Base-by-base conservation (phyloP, 1,140 invertebrate species). In the Choristoneura fumiferana region DNA sequence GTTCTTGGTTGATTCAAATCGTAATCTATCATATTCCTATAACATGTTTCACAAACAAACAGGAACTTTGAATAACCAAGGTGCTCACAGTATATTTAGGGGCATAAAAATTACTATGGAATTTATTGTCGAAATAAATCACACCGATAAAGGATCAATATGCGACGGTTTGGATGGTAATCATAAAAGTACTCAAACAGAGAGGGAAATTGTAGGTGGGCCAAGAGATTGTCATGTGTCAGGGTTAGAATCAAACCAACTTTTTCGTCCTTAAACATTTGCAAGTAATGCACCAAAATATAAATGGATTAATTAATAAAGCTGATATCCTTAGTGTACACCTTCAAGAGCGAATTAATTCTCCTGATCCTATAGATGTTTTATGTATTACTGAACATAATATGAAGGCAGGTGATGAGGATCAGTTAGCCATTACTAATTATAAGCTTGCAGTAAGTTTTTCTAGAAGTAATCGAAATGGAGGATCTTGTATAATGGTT, bases 401-500 rank as follows among this genome's bases (percentile, higher is more conserved):
- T 29, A 59, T 62, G n/a, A 54, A 40, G 10, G 12, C 22, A 33
- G 60, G 60, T n/a, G 37, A 57, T 35, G 57, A 67, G 33, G 15
- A 10, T 10, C 35, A 55, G 8, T 12, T 62, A 5, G 17, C 12
- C 9, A 12, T 67, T 15, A 37, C 40, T 3, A 60, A 63, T 13
- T 67, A 58, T 43, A 12, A 17, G 8, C 22, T 67, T n/a, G 58
- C 54, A 10, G 33, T 53, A 35, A 49, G 34, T 39, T 62, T 34
- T 13, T 15, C 59, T 53, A 59, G 65, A 49, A 40, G 33, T 0
- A 38, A 49, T 43, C 36, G 8, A 8, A 63, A 53, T 13, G 53
- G 58, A 55, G 65, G 65, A 13, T 61, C 62, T 5, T 68, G 62
- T 37, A 68, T 68, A 4, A 22, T 63, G 10, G 55, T 58, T 22